These are phyloP conservation scores for Mechanitis messenoides DNA, from an alignment of 2,888 invertebrate genomes.

Conservation along the genomic window DNA sequence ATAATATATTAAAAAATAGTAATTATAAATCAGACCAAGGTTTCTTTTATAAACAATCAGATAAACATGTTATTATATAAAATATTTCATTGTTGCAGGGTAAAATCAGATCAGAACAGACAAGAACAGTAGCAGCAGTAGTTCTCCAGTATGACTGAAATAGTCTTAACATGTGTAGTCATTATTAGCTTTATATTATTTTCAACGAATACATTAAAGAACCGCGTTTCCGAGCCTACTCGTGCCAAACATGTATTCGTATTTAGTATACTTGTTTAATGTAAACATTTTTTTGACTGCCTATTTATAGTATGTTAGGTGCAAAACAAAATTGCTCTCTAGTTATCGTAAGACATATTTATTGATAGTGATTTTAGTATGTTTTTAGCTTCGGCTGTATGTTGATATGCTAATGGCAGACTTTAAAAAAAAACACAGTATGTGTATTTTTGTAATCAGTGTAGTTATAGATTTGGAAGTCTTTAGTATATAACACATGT, in stretches of 20 bases:
- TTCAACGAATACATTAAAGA: conserved; percentile 31
- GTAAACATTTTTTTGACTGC: conserved; percentile 32
- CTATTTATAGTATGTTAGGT: conserved; percentile 33
- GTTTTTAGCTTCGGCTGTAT: conserved; percentile 11
- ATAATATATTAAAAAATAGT: no score
- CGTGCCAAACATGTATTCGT: conserved; percentile 40
- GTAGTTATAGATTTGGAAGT: conserved; percentile 23
- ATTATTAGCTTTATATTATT: conserved; percentile 57
- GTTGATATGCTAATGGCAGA: neutral
- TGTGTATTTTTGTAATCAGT: conserved; percentile 1
- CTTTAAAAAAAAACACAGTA: neutral
- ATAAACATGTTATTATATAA: neutral
- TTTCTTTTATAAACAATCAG: no score
- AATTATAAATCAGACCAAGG: no score
- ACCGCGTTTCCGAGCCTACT: conserved; percentile 42
- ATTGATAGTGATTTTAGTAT: conserved; percentile 36
- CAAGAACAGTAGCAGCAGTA: conserved; percentile 39
- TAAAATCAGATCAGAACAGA: conserved; percentile 42
- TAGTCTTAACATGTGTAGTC: conserved; percentile 57
- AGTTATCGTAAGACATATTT: conserved; percentile 54
- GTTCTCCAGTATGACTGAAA: conserved; percentile 42
- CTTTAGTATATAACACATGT: conserved; percentile 13
- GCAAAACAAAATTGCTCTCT: conserved; percentile 49
- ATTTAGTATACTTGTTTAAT: conserved; percentile 23
- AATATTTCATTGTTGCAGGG: conserved; percentile 48